Conservation (phyloP, 1,140 invertebrate genomes). For the Drosophila leontia region DNA sequence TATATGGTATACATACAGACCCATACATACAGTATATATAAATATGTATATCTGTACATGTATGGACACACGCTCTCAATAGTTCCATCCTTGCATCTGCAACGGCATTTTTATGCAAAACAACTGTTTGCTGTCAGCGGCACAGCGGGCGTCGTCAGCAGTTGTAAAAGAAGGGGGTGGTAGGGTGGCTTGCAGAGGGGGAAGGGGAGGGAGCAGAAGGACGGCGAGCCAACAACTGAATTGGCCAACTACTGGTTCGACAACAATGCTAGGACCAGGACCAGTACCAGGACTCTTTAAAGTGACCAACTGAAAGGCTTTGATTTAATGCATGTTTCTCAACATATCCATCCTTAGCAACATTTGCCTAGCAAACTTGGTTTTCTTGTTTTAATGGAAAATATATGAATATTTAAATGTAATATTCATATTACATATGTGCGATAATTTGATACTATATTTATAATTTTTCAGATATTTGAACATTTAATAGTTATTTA, state of each 20-base stretch:
- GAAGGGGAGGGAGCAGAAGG: neutral
- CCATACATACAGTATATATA: neutral
- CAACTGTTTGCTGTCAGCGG: slow-evolving; percentile 79
- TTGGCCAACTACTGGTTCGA: slow-evolving; percentile 16
- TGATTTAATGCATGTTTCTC: neutral
- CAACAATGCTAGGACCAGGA: slow-evolving; percentile 9
- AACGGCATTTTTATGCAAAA: slow-evolving; percentile 81
- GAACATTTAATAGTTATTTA: too few species aligned
- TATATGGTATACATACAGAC: neutral
- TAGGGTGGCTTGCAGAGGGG: neutral
- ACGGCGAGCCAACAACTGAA: slow-evolving; percentile 9
- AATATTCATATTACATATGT: too few species aligned
- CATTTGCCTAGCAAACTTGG: neutral
- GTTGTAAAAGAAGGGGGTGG: neutral
- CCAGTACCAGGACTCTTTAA: slow-evolving; percentile 8
- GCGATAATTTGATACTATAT: too few species aligned
- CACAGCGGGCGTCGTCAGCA: slow-evolving; percentile 58
- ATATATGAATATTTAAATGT: too few species aligned
- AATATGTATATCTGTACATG: neutral
- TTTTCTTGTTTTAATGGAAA: neutral
- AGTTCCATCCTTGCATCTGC: slow-evolving; percentile 45
- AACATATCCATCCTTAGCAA: neutral
- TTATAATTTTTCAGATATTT: too few species aligned
- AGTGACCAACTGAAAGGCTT: neutral
- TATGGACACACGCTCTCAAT: slow-evolving; percentile 8